phyloP scores from a whole-genome alignment of 2,113 vertebrate genomes.

The Capreolus pygargus region DNA sequence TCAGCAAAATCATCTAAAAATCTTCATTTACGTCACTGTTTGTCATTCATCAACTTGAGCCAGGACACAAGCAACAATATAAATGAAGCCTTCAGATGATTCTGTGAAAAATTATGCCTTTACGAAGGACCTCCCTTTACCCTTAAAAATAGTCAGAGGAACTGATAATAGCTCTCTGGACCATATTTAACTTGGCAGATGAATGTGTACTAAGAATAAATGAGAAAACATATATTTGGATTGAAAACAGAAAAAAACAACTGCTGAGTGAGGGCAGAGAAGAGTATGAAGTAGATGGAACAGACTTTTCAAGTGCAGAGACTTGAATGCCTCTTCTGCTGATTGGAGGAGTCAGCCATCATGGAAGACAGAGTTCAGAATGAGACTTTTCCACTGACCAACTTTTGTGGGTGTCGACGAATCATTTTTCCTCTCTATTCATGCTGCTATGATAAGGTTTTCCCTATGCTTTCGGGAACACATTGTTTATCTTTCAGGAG shows the following conservation, averaged over 20 bases:
- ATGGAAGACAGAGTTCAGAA: not conserved
- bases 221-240: slow-evolving; percentile 31
- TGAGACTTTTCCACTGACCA: not conserved
- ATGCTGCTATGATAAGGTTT: not conserved
- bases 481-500: not conserved
- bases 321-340: not conserved
- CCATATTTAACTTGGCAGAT: slow-evolving; percentile 10
- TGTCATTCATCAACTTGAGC: not conserved
- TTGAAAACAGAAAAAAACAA: slow-evolving; percentile 31
- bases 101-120: not conserved
- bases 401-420: not conserved
- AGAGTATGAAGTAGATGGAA: not conserved
- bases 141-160: slow-evolving; percentile 5
- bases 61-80: not conserved
- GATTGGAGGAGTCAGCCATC: fast-evolving
- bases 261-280: not conserved
- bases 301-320: not conserved
- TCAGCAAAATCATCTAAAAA: not conserved
- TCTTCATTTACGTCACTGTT: slow-evolving; percentile 3
- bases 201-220: slow-evolving; percentile 47
- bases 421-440: not conserved
- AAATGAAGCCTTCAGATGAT: not conserved
- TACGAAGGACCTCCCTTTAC: not conserved
- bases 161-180: not conserved
- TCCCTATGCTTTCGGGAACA: not conserved